Evolutionary conservation across 2,888 invertebrate genomes (phyloP).

Genomic region (Lithosia quadra): DNA sequence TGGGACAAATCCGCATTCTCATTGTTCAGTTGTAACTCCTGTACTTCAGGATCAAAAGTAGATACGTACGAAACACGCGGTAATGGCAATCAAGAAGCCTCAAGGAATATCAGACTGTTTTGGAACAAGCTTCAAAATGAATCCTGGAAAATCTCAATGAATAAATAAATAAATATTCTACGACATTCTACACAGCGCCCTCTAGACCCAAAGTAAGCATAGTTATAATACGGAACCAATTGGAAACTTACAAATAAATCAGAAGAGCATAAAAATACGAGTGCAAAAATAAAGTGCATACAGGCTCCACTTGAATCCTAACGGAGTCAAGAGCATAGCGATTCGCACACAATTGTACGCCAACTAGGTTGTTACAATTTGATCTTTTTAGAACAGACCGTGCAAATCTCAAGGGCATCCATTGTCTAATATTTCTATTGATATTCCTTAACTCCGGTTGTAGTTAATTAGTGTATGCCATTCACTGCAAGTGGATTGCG

Average conservation of each 20-base stretch:
- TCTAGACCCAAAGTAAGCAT: too few species aligned
- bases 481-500: slow-evolving; percentile 35
- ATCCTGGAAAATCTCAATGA: too few species aligned
- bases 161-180: too few species aligned
- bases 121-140: background rate
- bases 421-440: slow-evolving; percentile 45
- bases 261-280: background rate
- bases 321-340: slow-evolving; percentile 29
- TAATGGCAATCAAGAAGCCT: background rate
- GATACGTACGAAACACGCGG: background rate
- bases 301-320: background rate
- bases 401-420: slow-evolving; percentile 41
- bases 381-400: slow-evolving; percentile 44
- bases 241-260: too few species aligned
- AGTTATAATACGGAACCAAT: too few species aligned
- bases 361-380: slow-evolving; percentile 30
- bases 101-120: background rate
- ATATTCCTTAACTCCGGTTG: slow-evolving; percentile 28
- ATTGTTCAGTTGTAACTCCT: background rate
- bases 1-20: background rate
- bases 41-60: background rate
- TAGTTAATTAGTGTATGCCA: slow-evolving; percentile 32
- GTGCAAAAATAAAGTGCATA: background rate
- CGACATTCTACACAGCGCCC: too few species aligned
- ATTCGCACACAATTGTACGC: slow-evolving; percentile 33